Base-by-base conservation (phyloP, 2,797 vertebrate genomes). In the Chloroceryle amazona region DNA sequence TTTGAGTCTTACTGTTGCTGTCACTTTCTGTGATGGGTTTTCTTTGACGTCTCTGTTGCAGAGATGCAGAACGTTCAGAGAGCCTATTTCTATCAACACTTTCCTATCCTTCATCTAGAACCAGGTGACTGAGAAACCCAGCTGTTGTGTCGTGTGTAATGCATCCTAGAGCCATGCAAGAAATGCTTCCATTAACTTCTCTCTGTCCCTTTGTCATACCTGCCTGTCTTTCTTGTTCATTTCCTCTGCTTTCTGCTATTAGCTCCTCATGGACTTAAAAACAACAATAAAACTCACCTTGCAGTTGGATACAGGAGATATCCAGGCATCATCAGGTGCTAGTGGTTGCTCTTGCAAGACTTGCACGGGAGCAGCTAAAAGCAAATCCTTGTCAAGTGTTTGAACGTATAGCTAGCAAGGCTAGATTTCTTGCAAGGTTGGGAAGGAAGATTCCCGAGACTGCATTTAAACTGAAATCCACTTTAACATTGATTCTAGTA, bases 81-180 rank as follows among this genome's bases (percentile, higher is more conserved):
- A 99, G 99, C 99, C 98, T 99, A 99, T 99, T 99, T 99, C 99
- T 99, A 99, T 99, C 98, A 98, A 89, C 99, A 98, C 97, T 99
- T 99, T 99, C 99, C 99, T 98, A 98, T 99, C 98, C 99, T 99
- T 92, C 99, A 99, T 98, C 98, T 99, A 98, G 99, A 99, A 98
- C 98, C 99, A 99, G 99, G 99, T 99, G 99, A 99, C 98, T 96
- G 97, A 98, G 97, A 87, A 90, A 93, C 90, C 9, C 42, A 60
- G 92, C 91, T 96, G 96, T 96, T 0, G 33, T 97, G 91, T 96
- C 90, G 57, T 95, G 97, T 97, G 97, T 96, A 91, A 92, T 95
- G 95, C 93, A 52, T 96, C 94, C 86, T 96, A 76, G 96, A 97
- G 79, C 97, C 97, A 96, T 93, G 95, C 93, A 91, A 84, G 93